Conservation (phyloP, 1,140 invertebrate genomes). For the Drosophila arawakana region DNA sequence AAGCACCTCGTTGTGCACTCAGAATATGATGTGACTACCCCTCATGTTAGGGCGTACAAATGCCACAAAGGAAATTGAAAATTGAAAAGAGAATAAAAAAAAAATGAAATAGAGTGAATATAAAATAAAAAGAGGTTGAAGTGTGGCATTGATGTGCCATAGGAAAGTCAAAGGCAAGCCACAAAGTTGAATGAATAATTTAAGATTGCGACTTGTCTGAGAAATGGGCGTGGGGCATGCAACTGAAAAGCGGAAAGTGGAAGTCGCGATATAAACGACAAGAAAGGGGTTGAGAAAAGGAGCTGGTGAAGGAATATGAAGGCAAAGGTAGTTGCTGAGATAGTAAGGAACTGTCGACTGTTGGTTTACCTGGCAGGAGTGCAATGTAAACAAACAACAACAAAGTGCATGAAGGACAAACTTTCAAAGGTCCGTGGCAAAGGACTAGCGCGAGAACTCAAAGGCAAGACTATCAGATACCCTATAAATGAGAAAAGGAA, state of each 20-base stretch:
- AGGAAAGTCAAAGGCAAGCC: slow-evolving; percentile 9
- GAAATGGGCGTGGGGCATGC: slow-evolving; percentile 39
- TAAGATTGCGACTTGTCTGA: slow-evolving; percentile 40
- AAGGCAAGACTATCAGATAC: slow-evolving; percentile 10
- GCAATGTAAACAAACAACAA: slow-evolving; percentile 25
- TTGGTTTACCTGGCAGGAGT: slow-evolving; percentile 22
- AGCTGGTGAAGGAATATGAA: background rate
- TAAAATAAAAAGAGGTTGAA: slow-evolving; percentile 41
- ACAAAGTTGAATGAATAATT: slow-evolving; percentile 41
- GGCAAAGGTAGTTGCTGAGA: background rate
- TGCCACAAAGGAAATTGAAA: slow-evolving; percentile 52
- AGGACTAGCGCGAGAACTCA: background rate
- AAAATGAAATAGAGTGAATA: slow-evolving; percentile 44
- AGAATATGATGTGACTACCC: background rate
- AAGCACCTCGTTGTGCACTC: background rate
- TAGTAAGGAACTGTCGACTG: slow-evolving; percentile 1
- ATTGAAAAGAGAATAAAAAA: background rate
- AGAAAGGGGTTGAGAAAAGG: background rate
- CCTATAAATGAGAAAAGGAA: background rate
- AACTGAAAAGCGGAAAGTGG: slow-evolving; percentile 19
- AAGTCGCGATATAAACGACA: slow-evolving; percentile 22
- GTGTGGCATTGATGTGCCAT: slow-evolving; percentile 34
- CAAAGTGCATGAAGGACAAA: slow-evolving; percentile 20
- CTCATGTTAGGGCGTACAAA: background rate
- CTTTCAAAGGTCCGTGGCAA: slow-evolving; percentile 21